Base-by-base conservation (phyloP, 2,888 invertebrate genomes). In the Lordiphosa fenestrarum region DNA sequence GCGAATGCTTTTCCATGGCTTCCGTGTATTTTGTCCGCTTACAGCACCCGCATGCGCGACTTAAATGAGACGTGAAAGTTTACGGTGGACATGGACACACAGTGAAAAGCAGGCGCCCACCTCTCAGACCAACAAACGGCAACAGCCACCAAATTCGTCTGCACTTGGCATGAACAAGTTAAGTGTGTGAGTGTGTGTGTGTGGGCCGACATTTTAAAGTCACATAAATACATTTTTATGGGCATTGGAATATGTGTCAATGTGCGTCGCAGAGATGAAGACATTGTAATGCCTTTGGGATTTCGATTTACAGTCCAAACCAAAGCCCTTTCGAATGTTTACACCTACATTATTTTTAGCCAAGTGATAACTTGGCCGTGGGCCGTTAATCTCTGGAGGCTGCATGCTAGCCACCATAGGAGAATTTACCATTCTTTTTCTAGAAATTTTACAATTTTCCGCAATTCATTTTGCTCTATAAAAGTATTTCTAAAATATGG, bases 51-150 rank as follows among this genome's bases (percentile, higher is more conserved):
- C 77, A 77, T 77, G 77, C 72, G 35, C 35, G 35, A 75, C 75
- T 66, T 63, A 73, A 81, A 75, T 62, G 60, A 71, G 78, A 78
- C 78, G 77, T 73, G 77, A 77, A 77, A 82, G 77, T 77, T 77
- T 66, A 58, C 69, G 59, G 56, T 52, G 19, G 19, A 19, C 19
- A 19, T 19, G 49, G 62, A 49, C 39, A 13, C 53, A 53, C 64
- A 67, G 67, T 77, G 81, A 64, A 77, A 77, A 77, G 76, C 77
- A 66, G 73, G 73, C 76, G 76, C 75, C 75, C 75, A 80, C 61
- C 71, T 39, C 71, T 39, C 52, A 53, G 67, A 55, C 69, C 60
- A 69, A 48, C 25, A 25, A 6, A 10, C n/a, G 21, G 51, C 51
- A 6, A 10, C n/a, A 35, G 51, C 51, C 33, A 37, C 58, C 23